Conservation (phyloP, 2,113 vertebrate genomes). For the Delphinus delphis region DNA sequence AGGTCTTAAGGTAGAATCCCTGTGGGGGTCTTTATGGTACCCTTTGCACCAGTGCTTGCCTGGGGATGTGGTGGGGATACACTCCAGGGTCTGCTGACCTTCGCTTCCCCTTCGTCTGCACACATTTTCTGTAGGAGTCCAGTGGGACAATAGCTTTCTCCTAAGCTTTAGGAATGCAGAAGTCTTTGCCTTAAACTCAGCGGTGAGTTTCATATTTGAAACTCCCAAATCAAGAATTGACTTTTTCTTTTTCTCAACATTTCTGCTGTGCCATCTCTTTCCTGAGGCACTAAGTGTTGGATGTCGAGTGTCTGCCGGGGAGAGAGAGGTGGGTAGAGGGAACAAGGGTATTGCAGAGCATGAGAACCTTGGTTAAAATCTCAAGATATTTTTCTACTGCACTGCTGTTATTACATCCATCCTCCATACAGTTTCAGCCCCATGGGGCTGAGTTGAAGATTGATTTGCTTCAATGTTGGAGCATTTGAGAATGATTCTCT, state of each 20-base stretch:
- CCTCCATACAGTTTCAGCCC: background rate
- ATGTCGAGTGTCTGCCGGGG: background rate
- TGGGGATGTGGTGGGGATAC: background rate
- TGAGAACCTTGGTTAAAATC: slow-evolving; percentile 20
- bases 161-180: background rate
- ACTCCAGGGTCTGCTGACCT: background rate
- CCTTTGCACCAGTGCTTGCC: background rate
- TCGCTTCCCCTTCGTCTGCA: background rate
- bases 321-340: background rate
- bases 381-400: slow-evolving; percentile 46
- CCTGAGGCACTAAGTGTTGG: background rate
- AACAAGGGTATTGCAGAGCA: background rate
- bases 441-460: slow-evolving; percentile 40
- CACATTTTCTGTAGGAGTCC: background rate
- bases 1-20: background rate
- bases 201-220: slow-evolving; percentile 12
- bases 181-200: slow-evolving; percentile 11
- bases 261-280: background rate
- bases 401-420: slow-evolving; percentile 27
- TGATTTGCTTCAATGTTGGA: slow-evolving; percentile 60
- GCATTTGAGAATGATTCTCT: slow-evolving; percentile 56
- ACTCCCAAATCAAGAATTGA: slow-evolving; percentile 27
- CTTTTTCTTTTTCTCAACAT: slow-evolving; percentile 31
- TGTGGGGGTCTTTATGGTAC: background rate
- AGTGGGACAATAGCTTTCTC: background rate